Conservation (phyloP, 1,140 invertebrate species). For the Platyura marginata region DNA sequence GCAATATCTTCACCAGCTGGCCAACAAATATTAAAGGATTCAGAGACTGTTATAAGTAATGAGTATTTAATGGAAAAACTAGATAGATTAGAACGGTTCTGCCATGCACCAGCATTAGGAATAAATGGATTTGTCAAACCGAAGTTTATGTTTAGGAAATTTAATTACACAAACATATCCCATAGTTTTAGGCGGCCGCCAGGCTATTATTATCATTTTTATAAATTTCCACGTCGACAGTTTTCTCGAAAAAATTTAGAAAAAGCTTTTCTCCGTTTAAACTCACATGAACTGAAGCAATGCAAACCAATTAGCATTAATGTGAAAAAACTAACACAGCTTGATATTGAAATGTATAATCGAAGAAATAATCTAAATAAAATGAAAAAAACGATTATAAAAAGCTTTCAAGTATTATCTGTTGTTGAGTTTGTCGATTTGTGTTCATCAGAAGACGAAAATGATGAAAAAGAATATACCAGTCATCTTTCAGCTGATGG, state of each 20-base stretch:
- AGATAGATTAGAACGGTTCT: conserved; percentile 31
- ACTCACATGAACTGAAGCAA: conserved; percentile 17
- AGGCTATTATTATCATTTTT: conserved; percentile 26
- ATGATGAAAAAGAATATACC: background rate
- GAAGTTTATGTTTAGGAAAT: conserved; percentile 27
- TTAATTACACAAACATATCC: conserved; percentile 21
- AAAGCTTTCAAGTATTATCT: background rate
- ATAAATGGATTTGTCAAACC: conserved; percentile 17
- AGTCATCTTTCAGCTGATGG: background rate
- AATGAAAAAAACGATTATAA: background rate
- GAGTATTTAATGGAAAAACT: conserved; percentile 30
- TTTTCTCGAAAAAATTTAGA: conserved; percentile 14
- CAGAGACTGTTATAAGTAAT: conserved; percentile 27
- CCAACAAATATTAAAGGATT: conserved; percentile 27
- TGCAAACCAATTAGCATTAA: conserved; percentile 27
- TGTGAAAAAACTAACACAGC: conserved; percentile 21
- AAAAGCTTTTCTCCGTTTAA: conserved; percentile 18
- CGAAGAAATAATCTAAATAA: conserved; percentile 4
- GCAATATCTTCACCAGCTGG: conserved; percentile 37
- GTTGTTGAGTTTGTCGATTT: background rate
- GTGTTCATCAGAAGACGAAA: background rate
- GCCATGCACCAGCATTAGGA: conserved; percentile 25
- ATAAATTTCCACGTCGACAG: conserved; percentile 25
- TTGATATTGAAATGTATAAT: conserved; percentile 21
- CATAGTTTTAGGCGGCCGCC: conserved; percentile 24